Base-by-base conservation (phyloP, 2,888 invertebrate species). In the Drosophila dives region DNA sequence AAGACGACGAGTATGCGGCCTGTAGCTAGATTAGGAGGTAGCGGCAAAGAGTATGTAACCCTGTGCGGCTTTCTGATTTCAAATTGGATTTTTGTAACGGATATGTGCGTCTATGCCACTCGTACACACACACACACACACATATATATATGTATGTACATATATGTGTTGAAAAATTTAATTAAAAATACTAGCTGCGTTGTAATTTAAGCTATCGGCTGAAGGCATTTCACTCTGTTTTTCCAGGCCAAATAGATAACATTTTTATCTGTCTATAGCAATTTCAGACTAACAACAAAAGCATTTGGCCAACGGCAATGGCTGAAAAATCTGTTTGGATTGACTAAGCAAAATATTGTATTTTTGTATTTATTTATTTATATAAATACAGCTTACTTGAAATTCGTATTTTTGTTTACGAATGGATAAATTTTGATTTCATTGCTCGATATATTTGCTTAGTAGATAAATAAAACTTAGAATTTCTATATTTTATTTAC, bases 51-150 rank as follows among this genome's bases (percentile, higher is more conserved):
- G 42, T 36, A 36, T 51, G 67, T 59, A 67, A 56, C 58, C 59
- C 70, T 53, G 77, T 84, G 80, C 66, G 73, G 68, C 69, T 82
- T 75, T 82, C 74, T 89, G 85, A 89, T 85, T 86, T 78, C 68
- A 75, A 84, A 89, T 86, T 81, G 81, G 78, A 81, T 80, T 81
- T 65, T 67, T 64, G 78, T 71, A 74, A 74, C 59, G 74, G 81
- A 76, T 83, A 74, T 80, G 54, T 65, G 63, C 56, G 53, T 40
- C 34, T 65, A 54, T 55, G n/a, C 54, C 11, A 36, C 56, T 49
- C 56, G 32, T 56, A 63, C 45, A 63, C 48, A 23, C 8, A 29
- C 17, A 50, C 23, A 66, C 40, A 34, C 54, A 17, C 48, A 56
- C 10, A 40, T 17, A 36, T 11, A 40, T 40, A 33, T 3, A 15